A percentile compares a stretch with the other conserved stretches of the same genome.
Conservation (phyloP, 2,113 vertebrate genomes). For the Cavia porcellus region DNA sequence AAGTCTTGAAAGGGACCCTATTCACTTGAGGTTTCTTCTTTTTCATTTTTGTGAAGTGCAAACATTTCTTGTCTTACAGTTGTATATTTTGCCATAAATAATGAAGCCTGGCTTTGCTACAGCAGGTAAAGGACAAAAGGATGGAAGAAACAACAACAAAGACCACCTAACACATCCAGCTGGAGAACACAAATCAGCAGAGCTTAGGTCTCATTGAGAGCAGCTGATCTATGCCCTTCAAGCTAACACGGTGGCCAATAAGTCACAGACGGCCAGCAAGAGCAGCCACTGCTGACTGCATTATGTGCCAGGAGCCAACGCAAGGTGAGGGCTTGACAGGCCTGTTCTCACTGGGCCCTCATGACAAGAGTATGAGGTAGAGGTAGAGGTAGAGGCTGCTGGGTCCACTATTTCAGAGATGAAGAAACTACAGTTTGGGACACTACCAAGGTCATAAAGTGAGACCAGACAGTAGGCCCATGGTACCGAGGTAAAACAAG, state of each 20-base stretch:
- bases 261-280: neutral
- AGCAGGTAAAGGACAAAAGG: constrained; percentile 44
- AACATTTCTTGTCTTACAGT: constrained; percentile 28
- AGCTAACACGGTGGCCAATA: neutral
- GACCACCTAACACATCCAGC: neutral
- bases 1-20: constrained; percentile 43
- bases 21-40: constrained; percentile 34
- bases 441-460: neutral
- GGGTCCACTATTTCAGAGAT: neutral
- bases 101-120: neutral
- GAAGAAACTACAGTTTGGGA: neutral
- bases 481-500: neutral
- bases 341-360: neutral
- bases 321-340: neutral
- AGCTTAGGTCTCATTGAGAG: neutral
- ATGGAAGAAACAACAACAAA: neutral
- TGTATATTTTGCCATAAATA: constrained; percentile 66
- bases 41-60: constrained; percentile 5
- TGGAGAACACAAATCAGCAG: neutral
- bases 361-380: neutral
- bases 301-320: neutral
- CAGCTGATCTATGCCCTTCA: neutral
- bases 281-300: fast-evolving
- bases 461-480: neutral
- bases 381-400: neutral